A percentile compares a stretch with the other conserved stretches of the same genome.
Conservation (phyloP, 1,140 invertebrate species). For the Holcopasites calliopsidis region DNA sequence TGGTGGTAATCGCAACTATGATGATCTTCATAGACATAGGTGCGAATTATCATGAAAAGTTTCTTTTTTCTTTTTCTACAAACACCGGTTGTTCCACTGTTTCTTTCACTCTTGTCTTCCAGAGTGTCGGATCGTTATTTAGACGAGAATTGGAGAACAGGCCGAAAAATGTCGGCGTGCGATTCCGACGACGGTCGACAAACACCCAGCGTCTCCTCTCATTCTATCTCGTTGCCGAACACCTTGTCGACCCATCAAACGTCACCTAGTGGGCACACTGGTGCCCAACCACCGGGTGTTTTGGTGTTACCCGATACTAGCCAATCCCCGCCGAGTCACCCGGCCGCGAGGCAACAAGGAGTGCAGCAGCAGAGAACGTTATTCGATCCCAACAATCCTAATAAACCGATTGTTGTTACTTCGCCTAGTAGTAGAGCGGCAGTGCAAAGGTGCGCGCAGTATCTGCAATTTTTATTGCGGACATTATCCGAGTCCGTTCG, state of each 20-base stretch:
- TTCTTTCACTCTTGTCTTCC: slow-evolving; percentile 3
- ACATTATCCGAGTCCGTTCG: neutral
- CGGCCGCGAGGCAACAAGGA: slow-evolving; percentile 47
- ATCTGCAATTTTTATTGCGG: neutral
- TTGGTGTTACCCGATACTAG: slow-evolving; percentile 74
- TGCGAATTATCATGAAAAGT: slow-evolving; percentile 41
- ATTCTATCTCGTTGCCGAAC: slow-evolving; percentile 53
- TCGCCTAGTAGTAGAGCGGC: slow-evolving; percentile 75
- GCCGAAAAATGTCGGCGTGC: slow-evolving; percentile 71
- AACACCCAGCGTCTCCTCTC: slow-evolving; percentile 62
- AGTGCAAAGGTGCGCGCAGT: slow-evolving; percentile 64
- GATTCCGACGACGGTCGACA: slow-evolving; percentile 73
- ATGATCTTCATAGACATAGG: slow-evolving; percentile 71
- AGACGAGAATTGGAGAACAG: slow-evolving; percentile 77
- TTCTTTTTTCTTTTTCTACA: neutral
- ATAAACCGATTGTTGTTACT: slow-evolving; percentile 84
- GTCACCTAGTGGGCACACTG: slow-evolving; percentile 58
- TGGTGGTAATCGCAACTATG: slow-evolving; percentile 62
- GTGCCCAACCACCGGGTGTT: slow-evolving; percentile 72
- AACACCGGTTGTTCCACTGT: slow-evolving; percentile 14
- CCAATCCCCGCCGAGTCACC: slow-evolving; percentile 61
- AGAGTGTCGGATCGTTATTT: slow-evolving; percentile 59
- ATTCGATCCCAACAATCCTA: slow-evolving; percentile 86
- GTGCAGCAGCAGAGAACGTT: slow-evolving; percentile 79
- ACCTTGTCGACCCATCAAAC: slow-evolving; percentile 52